Evolutionary conservation across 2,888 invertebrate genomes (phyloP), one percentile per base, ranked within the genome.

Genomic region (Drosophila prostipennis): DNA sequence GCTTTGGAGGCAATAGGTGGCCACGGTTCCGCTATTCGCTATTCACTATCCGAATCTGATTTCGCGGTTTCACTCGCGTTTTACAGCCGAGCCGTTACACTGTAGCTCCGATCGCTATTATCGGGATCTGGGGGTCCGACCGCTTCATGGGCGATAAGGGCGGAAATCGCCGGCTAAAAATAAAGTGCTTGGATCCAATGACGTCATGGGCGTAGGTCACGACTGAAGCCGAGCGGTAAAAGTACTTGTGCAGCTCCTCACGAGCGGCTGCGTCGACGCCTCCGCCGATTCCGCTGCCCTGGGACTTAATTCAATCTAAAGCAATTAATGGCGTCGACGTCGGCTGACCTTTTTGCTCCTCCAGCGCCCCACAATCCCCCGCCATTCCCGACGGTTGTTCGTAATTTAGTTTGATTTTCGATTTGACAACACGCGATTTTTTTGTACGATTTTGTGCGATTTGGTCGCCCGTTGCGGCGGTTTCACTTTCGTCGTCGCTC

Each of bases 261-360:
- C 14, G 55, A 68, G 49, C 54, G 48, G 42, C 72, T 64, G 67
- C 60, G 56, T 39, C 45, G 56, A 53, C 57, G 68, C 39, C 49
- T 19, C 29, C 46, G 32, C 16, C 13, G 16, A 32, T 16, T 16
- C 13, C 57, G 26, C 48, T 32, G 40, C 19, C 54, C 16, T 56
- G 67, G 45, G 26, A 72, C 71, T 88, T 85, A 89, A 90, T 87
- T 89, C 81, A 80, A 87, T 87, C 89, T 79, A 78, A 79, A 79
- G 74, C 85, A 86, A 88, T 89, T 90, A 86, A 90, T 84, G 76
- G 63, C 53, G 40, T 52, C 46, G 37, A 58, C 55, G 74, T 67
- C 67, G 73, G 72, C 63, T 85, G 84, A 84, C 84, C 84, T 84
- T 86, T 84, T 58, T 54, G 43, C 45, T 51, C 39, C 53, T 51